Evolutionary conservation across 2,888 invertebrate genomes (phyloP), one percentile per base, ranked within the genome.

Genomic region (Macrophya alboannulata): DNA sequence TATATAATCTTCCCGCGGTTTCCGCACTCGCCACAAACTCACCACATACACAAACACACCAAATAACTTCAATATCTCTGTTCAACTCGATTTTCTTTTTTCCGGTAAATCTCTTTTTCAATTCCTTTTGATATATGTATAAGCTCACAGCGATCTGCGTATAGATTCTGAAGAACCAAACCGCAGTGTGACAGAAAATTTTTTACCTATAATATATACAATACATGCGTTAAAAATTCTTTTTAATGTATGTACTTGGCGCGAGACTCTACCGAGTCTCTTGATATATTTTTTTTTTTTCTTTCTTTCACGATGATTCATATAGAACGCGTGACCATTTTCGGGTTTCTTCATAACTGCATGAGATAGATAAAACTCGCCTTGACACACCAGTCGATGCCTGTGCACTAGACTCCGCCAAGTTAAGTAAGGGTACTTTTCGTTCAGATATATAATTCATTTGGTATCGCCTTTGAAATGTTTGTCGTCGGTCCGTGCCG

Each of bases 381-480:
- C 62, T 48, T 12, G 4, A 25, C 62, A 55, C 12, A 40, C n/a
- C 72, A 31, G 5, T n/a, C 15, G 1, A 59, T 31, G 31, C 31
- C 31, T 31, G n/a, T 62, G 79, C n/a, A 79, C 79, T 79, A 79
- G 79, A 79, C 79, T 68, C n/a, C n/a, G 48, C 68, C 48, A 83
- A 83, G 65, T 83, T 83, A 43, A 81, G 81, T 83, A 48, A 62
- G 59, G 31, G 12, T 77, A 51, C 51, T 83, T 65, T 68, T n/a
- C 43, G n/a, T 83, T 45, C 68, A 83, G 82, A 68, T 62, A 83
- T 62, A 83, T 83, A 65, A 83, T 83, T 83, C 82, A 83, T 83
- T 83, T 83, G 82, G 82, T 83, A 83, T 83, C 82, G 68, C 68
- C 31, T 83, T 43, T 21, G 31, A 83, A 83, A 83, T 83, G 65